phyloP scores from a whole-genome alignment of 2,888 invertebrate species.

The Protonemura montana region DNA sequence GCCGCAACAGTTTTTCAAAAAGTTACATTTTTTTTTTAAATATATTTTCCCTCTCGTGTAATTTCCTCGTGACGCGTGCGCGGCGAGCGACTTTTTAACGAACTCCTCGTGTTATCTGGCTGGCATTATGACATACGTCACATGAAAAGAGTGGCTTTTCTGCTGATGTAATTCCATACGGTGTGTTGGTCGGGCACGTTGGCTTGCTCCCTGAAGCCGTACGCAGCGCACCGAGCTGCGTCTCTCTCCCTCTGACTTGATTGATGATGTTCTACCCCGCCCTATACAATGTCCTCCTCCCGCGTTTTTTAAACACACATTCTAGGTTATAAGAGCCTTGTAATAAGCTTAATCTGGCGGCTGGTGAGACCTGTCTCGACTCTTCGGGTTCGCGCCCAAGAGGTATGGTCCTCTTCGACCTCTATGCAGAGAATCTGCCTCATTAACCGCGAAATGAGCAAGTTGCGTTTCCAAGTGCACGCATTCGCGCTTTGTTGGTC shows the following conservation, averaged over 20 bases:
- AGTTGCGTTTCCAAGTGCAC: no score
- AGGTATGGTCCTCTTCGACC: no score
- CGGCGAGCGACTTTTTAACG: background rate
- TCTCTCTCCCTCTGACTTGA: background rate
- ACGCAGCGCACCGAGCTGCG: background rate
- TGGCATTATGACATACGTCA: slow-evolving; percentile 2
- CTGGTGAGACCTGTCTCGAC: background rate
- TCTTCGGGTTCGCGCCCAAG: no score
- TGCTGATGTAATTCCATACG: slow-evolving; percentile 31
- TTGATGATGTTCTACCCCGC: slow-evolving; percentile 40
- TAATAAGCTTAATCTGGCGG: background rate
- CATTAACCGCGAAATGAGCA: no score
- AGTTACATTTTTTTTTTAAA: background rate
- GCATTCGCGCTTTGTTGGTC: no score
- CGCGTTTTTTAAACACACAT: background rate
- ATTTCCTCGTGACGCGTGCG: background rate
- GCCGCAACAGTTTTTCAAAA: background rate
- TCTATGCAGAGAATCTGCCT: no score
- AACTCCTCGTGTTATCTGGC: slow-evolving; percentile 20
- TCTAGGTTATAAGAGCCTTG: background rate
- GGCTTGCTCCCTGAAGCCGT: background rate
- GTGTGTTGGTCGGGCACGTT: background rate
- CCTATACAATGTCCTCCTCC: slow-evolving; percentile 22
- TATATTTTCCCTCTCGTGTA: background rate
- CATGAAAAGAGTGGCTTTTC: slow-evolving; percentile 13